Conservation (phyloP, 2,888 invertebrate species). For the Pachliopta kotzebuea region DNA sequence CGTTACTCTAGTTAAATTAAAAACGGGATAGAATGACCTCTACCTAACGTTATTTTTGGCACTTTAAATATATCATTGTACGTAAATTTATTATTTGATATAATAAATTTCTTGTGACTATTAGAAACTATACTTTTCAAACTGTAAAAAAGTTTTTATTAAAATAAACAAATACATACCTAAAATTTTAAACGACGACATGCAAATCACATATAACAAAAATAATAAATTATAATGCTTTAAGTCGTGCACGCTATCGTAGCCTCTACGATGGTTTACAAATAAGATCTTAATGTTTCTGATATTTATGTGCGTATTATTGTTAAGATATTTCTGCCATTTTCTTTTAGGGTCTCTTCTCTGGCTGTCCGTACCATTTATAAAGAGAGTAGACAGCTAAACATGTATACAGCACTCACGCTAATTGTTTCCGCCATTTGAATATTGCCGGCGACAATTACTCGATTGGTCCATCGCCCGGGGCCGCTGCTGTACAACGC, state of each 20-base stretch:
- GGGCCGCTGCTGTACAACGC: constrained; percentile 49
- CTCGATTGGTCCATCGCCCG: constrained; percentile 70
- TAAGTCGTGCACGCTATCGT: no score
- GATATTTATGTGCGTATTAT: background rate
- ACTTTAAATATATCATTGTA: background rate
- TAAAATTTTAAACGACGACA: no score
- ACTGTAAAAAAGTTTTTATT: no score
- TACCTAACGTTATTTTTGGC: constrained; percentile 8
- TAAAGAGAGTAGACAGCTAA: constrained; percentile 42
- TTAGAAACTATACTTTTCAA: no score
- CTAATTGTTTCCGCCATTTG: constrained; percentile 81
- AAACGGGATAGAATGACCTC: constrained; percentile 4
- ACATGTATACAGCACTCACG: constrained; percentile 68
- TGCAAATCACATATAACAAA: no score
- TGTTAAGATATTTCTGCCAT: background rate
- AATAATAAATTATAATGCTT: no score
- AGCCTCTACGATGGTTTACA: background rate
- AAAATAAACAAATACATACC: no score
- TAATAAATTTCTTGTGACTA: no score
- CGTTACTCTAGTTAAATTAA: constrained; percentile 15
- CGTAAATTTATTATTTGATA: no score
- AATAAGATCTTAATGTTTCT: background rate
- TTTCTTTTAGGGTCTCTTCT: background rate
- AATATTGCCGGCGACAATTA: constrained; percentile 79
- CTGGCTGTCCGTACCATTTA: constrained; percentile 30